Evolutionary conservation across 2,113 vertebrate genomes (phyloP).

Genomic region (Etheostoma spectabile): DNA sequence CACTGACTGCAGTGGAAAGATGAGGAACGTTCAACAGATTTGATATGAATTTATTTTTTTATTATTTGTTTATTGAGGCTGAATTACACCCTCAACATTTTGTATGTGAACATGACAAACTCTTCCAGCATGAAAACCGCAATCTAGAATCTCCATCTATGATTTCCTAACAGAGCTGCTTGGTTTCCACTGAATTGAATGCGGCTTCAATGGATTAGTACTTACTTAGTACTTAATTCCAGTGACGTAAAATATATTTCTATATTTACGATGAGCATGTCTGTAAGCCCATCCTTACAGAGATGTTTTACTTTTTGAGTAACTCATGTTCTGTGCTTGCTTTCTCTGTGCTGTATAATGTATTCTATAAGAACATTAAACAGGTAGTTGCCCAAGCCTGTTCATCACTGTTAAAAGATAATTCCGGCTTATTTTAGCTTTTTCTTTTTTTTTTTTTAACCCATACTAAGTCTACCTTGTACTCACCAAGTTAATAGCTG

Average conservation of each 20-base stretch:
- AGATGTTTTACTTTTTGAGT: neutral
- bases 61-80: neutral
- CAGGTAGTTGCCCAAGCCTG: neutral
- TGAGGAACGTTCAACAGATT: conserved; percentile 43
- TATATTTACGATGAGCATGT: neutral
- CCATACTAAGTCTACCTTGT: neutral
- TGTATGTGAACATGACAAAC: conserved; percentile 7
- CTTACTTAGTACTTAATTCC: no score
- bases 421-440: neutral
- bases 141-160: neutral
- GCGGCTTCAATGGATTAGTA: neutral
- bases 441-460: neutral
- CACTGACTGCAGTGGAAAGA: neutral
- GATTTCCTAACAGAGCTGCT: neutral
- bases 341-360: neutral
- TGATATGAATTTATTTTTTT: conserved; percentile 3
- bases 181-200: neutral
- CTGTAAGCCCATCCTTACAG: neutral
- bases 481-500: no score
- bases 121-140: neutral
- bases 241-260: neutral
- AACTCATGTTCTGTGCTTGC: no score
- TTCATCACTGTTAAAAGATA: neutral
- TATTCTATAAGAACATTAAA: neutral
- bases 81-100: neutral